A percentile compares a stretch with the other conserved stretches of the same genome.
Evolutionary conservation across 2,113 vertebrate species (phyloP).

Genomic region (Sceloporus tristichus): DNA sequence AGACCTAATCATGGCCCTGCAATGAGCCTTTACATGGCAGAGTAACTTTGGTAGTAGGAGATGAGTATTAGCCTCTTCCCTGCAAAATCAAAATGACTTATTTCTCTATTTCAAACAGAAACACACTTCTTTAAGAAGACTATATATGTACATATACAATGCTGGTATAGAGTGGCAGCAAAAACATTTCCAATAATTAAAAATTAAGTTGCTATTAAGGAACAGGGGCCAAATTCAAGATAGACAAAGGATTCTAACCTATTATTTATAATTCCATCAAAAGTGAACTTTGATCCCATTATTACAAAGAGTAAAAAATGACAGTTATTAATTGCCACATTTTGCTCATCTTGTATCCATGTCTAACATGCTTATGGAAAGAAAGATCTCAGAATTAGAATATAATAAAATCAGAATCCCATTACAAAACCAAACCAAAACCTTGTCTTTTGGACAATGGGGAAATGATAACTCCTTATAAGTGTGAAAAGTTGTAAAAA

Average conservation of each 20-base stretch:
- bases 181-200: neutral
- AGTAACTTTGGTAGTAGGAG: neutral
- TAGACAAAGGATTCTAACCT: neutral
- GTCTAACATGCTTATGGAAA: neutral
- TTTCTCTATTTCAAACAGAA: too few species aligned
- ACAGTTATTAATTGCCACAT: neutral
- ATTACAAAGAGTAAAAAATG: neutral
- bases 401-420: neutral
- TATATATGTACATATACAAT: too few species aligned
- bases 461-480: neutral
- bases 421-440: neutral
- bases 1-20: neutral
- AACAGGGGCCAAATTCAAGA: neutral
- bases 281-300: neutral
- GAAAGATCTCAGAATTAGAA: neutral
- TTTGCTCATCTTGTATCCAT: slow-evolving; percentile 7
- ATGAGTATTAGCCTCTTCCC: too few species aligned
- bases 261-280: neutral
- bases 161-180: neutral
- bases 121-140: too few species aligned
- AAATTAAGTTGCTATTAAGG: neutral
- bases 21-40: neutral
- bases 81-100: too few species aligned
- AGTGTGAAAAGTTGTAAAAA: neutral
- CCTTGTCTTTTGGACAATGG: neutral